Evolutionary conservation across 2,113 vertebrate genomes (phyloP).

Genomic region (Cryptotis parvus): DNA sequence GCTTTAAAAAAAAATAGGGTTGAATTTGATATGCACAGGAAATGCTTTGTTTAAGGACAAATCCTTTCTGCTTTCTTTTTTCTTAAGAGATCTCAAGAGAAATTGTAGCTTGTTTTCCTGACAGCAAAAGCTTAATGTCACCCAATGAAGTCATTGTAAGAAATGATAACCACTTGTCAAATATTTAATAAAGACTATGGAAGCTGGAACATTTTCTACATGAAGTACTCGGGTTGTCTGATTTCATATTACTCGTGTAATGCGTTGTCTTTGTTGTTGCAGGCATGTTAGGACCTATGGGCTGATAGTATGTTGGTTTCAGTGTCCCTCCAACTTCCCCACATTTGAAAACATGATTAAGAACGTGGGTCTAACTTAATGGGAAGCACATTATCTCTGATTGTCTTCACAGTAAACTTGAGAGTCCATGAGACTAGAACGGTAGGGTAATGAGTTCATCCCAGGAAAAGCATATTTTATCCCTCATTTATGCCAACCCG

Average conservation of each 20-base stretch:
- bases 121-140: constrained; percentile 79
- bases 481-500: background rate
- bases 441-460: background rate
- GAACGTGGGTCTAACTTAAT: background rate
- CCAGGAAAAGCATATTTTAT: background rate
- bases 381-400: background rate
- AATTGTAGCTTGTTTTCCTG: constrained; percentile 80
- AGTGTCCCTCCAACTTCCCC: background rate
- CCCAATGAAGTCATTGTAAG: constrained; percentile 84
- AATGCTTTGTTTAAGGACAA: constrained; percentile 64
- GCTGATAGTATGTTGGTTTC: background rate
- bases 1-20: constrained; percentile 70
- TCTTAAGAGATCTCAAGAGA: constrained; percentile 74
- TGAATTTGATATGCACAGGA: constrained; percentile 72
- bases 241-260: constrained; percentile 5
- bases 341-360: background rate
- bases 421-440: background rate
- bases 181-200: constrained; percentile 87
- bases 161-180: constrained; percentile 84
- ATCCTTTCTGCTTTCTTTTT: constrained; percentile 70
- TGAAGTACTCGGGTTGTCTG: constrained; percentile 71
- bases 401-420: background rate
- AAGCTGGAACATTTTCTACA: constrained; percentile 81
- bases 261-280: background rate
- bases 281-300: background rate